A percentile compares a stretch with the other conserved stretches of the same genome.
Conservation (phyloP, 2,888 invertebrate genomes). For the Tridacna gigas region DNA sequence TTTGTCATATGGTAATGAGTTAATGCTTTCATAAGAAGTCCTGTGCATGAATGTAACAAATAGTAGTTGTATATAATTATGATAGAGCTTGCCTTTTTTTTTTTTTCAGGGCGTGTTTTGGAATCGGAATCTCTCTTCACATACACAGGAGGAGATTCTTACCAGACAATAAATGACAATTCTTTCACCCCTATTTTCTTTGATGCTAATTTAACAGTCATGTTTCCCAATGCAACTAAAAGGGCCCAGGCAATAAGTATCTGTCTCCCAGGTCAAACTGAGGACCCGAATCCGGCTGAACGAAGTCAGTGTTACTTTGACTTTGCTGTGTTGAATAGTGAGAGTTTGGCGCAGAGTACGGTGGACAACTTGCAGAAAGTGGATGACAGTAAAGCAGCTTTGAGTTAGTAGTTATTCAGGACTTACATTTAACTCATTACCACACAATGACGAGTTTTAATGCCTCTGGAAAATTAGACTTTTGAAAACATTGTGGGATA, state of each 20-base stretch:
- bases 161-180: conserved; percentile 48
- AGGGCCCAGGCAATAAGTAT: conserved; percentile 52
- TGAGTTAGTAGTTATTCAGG: background rate
- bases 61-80: background rate
- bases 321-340: conserved; percentile 63
- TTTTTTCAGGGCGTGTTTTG: conserved; percentile 61
- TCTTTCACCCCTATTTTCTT: conserved; percentile 68
- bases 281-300: conserved; percentile 60
- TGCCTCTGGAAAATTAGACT: background rate
- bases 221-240: conserved; percentile 62
- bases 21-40: too few species aligned
- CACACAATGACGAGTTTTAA: background rate
- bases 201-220: conserved; percentile 64
- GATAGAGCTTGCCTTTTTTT: background rate
- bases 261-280: conserved; percentile 49
- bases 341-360: conserved; percentile 52
- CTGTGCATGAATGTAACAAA: too few species aligned
- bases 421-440: background rate
- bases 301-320: conserved; percentile 72
- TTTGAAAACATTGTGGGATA: background rate
- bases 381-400: conserved; percentile 11
- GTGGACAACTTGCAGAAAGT: conserved; percentile 37
- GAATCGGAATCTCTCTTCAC: conserved; percentile 57
- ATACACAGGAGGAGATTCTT: conserved; percentile 47
- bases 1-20: too few species aligned